Percentiles rank a stretch among this genome's conserved stretches.
These are phyloP conservation scores for Tychaedon coryphoeus DNA, from an alignment of 2,113 vertebrate genomes.

Conservation along the genomic window DNA sequence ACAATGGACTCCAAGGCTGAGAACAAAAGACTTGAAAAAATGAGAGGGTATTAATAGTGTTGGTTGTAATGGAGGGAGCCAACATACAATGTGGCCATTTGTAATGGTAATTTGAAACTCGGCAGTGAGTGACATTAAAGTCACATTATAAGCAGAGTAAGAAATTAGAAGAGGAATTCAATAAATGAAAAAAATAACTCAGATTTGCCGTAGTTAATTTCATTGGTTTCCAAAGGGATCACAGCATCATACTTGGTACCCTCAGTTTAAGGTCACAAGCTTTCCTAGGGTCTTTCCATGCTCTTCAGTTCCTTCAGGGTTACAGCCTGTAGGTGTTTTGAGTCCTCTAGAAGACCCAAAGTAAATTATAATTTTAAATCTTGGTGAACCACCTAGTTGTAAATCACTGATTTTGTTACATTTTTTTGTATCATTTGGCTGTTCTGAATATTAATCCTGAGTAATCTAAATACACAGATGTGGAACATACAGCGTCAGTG, in stretches of 20 bases:
- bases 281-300: background rate
- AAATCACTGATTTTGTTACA: background rate
- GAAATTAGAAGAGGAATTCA: background rate
- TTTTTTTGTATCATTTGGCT: background rate
- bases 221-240: background rate
- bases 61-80: background rate
- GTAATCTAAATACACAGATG: background rate
- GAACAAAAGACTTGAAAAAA: background rate
- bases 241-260: background rate
- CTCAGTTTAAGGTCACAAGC: background rate
- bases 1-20: background rate
- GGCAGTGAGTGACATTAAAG: background rate
- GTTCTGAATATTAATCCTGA: background rate
- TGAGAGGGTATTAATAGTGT: background rate
- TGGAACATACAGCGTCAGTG: fast-evolving
- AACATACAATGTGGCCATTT: background rate
- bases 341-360: background rate
- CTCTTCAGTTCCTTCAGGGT: background rate
- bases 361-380: background rate
- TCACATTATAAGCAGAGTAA: background rate
- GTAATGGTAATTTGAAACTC: background rate
- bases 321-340: background rate
- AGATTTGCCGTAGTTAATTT: background rate
- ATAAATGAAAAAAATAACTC: background rate
- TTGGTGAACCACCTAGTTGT: background rate